Conservation (phyloP, 2,888 invertebrate species). For the Villa cingulata region DNA sequence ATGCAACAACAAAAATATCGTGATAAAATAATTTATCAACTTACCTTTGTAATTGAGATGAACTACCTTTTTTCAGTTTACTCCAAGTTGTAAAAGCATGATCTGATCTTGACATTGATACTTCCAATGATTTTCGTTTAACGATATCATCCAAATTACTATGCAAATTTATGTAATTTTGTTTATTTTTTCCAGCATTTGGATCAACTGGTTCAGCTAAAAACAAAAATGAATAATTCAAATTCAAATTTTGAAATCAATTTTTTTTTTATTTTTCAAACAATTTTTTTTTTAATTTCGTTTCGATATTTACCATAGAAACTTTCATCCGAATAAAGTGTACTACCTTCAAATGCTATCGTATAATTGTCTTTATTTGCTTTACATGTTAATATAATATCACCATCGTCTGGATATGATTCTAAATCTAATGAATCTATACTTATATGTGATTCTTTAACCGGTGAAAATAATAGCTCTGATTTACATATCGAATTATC, state of each 20-base stretch:
- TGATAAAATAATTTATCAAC: background rate
- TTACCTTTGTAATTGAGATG: constrained; percentile 50
- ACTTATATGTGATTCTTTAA: constrained; percentile 69
- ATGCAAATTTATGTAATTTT: constrained; percentile 34
- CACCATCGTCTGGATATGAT: constrained; percentile 57
- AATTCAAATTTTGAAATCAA: no score
- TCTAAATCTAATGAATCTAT: constrained; percentile 86
- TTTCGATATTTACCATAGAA: constrained; percentile 42
- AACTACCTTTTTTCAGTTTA: constrained; percentile 60
- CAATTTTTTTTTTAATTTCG: no score
- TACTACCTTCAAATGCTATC: constrained; percentile 84
- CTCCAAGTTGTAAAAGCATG: constrained; percentile 82
- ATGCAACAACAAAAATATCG: no score
- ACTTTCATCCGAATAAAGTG: constrained; percentile 73
- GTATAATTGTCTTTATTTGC: constrained; percentile 91
- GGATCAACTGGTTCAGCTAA: constrained; percentile 31
- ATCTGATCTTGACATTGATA: constrained; percentile 78
- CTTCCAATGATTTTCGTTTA: constrained; percentile 42
- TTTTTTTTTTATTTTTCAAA: no score
- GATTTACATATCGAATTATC: constrained; percentile 87
- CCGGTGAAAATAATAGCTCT: constrained; percentile 79
- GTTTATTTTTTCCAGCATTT: constrained; percentile 22
- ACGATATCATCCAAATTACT: constrained; percentile 35
- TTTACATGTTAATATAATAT: constrained; percentile 80
- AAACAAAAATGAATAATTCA: background rate